A percentile compares a stretch with the other conserved stretches of the same genome.
phyloP scores from a whole-genome alignment of 2,888 invertebrate genomes.

The Aleiodes alternator region DNA sequence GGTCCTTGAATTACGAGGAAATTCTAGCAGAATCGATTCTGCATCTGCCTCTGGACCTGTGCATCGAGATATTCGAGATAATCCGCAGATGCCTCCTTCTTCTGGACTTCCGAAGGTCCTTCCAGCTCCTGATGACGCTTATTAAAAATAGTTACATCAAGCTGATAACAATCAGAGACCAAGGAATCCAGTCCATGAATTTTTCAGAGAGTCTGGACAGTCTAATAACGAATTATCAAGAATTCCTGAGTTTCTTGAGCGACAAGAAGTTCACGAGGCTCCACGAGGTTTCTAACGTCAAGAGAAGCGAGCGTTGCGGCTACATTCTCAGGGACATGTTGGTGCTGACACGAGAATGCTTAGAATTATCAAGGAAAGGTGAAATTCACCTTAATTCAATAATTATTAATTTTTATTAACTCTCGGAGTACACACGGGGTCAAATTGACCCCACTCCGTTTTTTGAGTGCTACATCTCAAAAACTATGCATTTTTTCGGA shows the following conservation, averaged over 20 bases:
- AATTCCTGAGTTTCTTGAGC: constrained; percentile 60
- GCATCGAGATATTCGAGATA: constrained; percentile 63
- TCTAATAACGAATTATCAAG: constrained; percentile 59
- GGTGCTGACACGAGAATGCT: constrained; percentile 55
- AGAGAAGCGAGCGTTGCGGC: constrained; percentile 60
- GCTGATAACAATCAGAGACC: constrained; percentile 54
- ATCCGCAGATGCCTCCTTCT: constrained; percentile 59
- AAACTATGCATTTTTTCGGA: too few relatives aligned
- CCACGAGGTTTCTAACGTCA: constrained; percentile 42
- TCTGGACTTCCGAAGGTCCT: constrained; percentile 60
- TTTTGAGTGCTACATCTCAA: too few relatives aligned
- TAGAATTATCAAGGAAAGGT: constrained; percentile 46
- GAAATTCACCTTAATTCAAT: too few relatives aligned
- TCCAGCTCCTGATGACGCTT: constrained; percentile 52
- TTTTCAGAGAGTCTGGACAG: constrained; percentile 53
- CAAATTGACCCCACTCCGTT: too few relatives aligned
- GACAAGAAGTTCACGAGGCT: constrained; percentile 56
- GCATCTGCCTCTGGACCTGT: constrained; percentile 67
- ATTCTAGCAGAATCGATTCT: constrained; percentile 65
- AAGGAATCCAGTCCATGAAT: constrained; percentile 58
- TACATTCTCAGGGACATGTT: constrained; percentile 62
- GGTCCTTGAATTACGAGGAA: constrained; percentile 64
- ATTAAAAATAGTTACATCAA: constrained; percentile 61
- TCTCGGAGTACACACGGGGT: too few relatives aligned
- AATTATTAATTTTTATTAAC: too few relatives aligned